Evolutionary conservation across 2,888 invertebrate species (phyloP).

Genomic region (Trachelus stipa): DNA sequence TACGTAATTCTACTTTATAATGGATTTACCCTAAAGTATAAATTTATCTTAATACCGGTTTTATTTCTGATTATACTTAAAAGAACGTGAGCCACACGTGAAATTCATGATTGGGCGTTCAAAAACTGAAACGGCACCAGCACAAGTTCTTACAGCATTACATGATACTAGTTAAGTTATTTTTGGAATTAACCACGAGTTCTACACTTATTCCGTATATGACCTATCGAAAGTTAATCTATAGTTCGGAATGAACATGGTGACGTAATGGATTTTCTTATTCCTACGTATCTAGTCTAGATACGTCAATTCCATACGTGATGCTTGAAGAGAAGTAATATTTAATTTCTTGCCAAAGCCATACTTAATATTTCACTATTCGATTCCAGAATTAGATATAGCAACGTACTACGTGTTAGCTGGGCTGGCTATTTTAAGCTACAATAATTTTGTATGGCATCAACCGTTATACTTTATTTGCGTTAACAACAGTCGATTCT

Average conservation of each 20-base stretch:
- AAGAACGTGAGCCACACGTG: not conserved
- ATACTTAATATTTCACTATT: conserved; percentile 19
- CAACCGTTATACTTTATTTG: not conserved
- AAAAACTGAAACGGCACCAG: not conserved
- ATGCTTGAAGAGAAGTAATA: not conserved
- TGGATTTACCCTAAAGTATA: not conserved
- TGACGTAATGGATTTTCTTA: not conserved
- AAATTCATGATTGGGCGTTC: not conserved
- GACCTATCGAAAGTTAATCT: not conserved
- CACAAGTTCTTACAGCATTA: not conserved
- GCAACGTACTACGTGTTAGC: not conserved
- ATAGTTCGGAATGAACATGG: not conserved
- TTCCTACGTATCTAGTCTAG: not conserved
- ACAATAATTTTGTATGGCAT: not conserved
- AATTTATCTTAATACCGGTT: not conserved
- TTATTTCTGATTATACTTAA: not conserved
- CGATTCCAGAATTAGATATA: conserved; percentile 15
- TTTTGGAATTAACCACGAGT: not conserved
- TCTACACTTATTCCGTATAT: not conserved
- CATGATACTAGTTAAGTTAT: not conserved
- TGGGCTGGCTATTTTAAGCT: not conserved
- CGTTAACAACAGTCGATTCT: not conserved
- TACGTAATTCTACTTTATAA: not conserved
- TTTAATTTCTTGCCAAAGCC: not conserved
- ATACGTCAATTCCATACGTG: not conserved